These are phyloP conservation scores for Ancistrus triradiatus DNA, from an alignment of 2,113 vertebrate genomes.

Conservation along the genomic window DNA sequence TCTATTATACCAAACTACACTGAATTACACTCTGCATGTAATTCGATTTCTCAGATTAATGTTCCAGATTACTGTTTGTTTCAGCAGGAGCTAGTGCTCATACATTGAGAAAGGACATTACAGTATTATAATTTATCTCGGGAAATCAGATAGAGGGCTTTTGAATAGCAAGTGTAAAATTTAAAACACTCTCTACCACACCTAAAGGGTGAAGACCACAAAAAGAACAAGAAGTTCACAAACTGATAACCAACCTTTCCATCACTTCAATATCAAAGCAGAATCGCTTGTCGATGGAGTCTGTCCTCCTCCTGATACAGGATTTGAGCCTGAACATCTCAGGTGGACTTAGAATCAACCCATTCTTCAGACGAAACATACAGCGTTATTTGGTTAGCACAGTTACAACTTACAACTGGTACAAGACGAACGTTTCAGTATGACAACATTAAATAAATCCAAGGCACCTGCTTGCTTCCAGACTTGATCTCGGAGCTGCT, in stretches of 20 bases:
- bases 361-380: constrained; percentile 68
- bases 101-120: too few species aligned
- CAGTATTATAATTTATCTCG: too few species aligned
- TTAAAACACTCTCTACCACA: constrained; percentile 2
- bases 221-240: not conserved
- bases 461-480: constrained; percentile 82
- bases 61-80: too few species aligned
- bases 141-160: too few species aligned
- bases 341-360: constrained; percentile 75
- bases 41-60: too few species aligned
- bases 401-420: too few species aligned
- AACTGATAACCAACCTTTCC: constrained; percentile 69
- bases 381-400: not conserved
- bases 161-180: too few species aligned
- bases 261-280: constrained; percentile 87
- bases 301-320: constrained; percentile 83
- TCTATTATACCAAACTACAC: too few species aligned
- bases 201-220: too few species aligned
- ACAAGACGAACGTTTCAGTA: too few species aligned
- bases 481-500: constrained; percentile 87
- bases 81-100: too few species aligned
- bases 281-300: constrained; percentile 87
- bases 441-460: not conserved
- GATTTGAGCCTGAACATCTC: constrained; percentile 85
- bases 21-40: too few species aligned